Conservation (phyloP, 2,797 vertebrate species). For the Lutjanus argentimaculatus region DNA sequence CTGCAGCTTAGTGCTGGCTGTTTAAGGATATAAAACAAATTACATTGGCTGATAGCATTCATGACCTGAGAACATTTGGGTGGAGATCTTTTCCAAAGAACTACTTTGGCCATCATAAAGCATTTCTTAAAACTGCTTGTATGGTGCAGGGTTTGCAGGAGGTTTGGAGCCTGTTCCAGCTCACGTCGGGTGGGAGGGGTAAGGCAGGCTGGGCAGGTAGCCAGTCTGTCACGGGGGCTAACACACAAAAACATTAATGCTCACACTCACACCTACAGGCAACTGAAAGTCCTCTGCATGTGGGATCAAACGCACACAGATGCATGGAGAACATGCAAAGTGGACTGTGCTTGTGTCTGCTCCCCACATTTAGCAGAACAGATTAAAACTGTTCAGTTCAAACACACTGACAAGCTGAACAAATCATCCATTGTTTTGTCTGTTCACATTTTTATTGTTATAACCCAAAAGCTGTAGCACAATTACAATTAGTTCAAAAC, state of each 20-base stretch:
- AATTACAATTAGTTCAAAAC: background rate
- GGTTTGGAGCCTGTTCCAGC: background rate
- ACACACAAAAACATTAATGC: background rate
- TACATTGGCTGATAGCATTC: background rate
- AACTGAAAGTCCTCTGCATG: too few relatives aligned
- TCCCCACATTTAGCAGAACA: background rate
- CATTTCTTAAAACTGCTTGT: background rate
- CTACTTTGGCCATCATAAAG: background rate
- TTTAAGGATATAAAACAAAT: background rate
- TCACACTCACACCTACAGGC: background rate
- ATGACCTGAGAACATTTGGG: background rate
- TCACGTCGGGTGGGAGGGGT: background rate
- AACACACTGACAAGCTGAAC: background rate
- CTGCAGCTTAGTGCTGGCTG: background rate
- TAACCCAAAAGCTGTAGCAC: too few relatives aligned
- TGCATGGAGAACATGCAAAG: background rate
- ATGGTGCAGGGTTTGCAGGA: background rate
- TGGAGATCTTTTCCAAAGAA: background rate
- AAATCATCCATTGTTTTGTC: background rate
- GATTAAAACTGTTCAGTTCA: background rate
- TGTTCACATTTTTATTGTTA: too few relatives aligned
- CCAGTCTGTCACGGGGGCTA: background rate
- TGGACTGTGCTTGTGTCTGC: background rate
- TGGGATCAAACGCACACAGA: background rate
- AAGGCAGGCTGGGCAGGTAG: background rate